Conservation (phyloP, 2,113 vertebrate species). For the Coturnix japonica region DNA sequence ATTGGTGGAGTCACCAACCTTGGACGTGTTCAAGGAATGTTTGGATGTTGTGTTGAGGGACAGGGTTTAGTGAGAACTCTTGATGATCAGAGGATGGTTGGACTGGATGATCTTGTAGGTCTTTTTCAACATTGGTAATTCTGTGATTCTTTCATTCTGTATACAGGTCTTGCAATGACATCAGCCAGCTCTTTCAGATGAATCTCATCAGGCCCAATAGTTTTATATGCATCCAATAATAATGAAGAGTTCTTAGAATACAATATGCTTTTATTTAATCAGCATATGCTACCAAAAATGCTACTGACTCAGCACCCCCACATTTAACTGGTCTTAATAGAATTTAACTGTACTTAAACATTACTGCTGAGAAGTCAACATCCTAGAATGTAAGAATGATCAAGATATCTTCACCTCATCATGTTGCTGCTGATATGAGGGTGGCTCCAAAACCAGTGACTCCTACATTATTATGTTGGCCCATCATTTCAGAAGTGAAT, state of each 20-base stretch:
- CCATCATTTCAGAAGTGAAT: background rate
- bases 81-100: too few relatives aligned
- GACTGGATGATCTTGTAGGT: too few relatives aligned
- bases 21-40: too few relatives aligned
- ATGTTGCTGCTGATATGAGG: background rate
- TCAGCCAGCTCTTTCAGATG: too few relatives aligned
- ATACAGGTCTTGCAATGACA: background rate
- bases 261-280: background rate
- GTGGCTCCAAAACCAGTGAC: too few relatives aligned
- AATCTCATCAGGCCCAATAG: too few relatives aligned
- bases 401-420: background rate
- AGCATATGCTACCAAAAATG: background rate
- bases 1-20: too few relatives aligned
- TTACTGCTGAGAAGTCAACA: background rate
- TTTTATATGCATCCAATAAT: background rate
- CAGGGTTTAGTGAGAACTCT: too few relatives aligned
- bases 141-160: too few relatives aligned
- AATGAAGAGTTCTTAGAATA: constrained; percentile 21
- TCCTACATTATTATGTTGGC: too few relatives aligned
- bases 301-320: background rate
- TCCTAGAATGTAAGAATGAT: background rate
- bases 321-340: background rate
- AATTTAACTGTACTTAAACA: background rate
- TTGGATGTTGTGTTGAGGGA: too few relatives aligned
- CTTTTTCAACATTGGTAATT: too few relatives aligned